Base-by-base conservation (phyloP, 1,140 invertebrate genomes). In the Pseudomyrmex flavicornis region DNA sequence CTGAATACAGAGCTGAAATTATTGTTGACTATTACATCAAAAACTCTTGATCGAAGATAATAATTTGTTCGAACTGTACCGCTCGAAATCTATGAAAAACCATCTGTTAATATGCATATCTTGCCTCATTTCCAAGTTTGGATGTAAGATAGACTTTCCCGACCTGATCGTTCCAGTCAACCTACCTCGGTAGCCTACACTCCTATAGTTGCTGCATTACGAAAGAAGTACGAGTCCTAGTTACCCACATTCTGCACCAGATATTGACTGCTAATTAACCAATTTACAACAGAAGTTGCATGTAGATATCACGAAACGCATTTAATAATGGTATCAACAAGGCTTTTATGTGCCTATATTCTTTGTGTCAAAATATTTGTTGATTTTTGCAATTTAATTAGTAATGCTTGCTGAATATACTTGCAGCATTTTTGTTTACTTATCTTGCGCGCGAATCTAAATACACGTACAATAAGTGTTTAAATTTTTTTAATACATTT, bases 141-240 rank as follows among this genome's bases (percentile, higher is more conserved):
- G 85, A 87, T 86, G 72, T 85, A 79, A 77, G 86, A 76, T 87
- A 88, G 87, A 90, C 89, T 90, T 91, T 91, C 88, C 86, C 86
- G 85, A 72, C 75, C 58, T 68, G 69, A 83, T 73, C 72, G 74
- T 88, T 86, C 82, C 79, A 88, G 85, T 87, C 86, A 84, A 91
- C 84, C 86, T 85, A 89, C 84, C 79, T 79, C 84, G 63, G 54
- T 70, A 77, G 74, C 86, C 86, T 88, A 87, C 86, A 80, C 87
- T 84, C 76, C 62, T 74, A 82, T 20, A 68, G 44, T 61, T 66
- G 35, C 35, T 35, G 26, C 69, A 69, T 90, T 88, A 83, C 83
- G 85, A 90, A 91, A 91, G 72, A 91, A 88, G 89, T 86, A 87
- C 88, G 83, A 91, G 90, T 85, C 88, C 91, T 68, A 85, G 79